phyloP scores from a whole-genome alignment of 2,888 invertebrate species.

The Trissoscelio sp. region DNA sequence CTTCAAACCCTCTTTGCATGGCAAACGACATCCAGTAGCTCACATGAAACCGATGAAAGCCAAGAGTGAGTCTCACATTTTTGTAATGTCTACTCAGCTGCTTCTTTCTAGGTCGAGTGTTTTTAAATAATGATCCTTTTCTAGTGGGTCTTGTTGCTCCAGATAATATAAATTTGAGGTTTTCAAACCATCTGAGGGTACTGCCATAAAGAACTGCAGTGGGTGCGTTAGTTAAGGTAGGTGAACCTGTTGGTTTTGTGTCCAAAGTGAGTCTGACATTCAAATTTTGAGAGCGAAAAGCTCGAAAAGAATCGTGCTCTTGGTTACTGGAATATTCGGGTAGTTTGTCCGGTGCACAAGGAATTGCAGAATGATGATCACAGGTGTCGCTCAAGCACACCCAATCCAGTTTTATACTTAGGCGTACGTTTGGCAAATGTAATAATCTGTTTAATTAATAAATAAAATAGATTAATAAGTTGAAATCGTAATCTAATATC shows the following conservation, averaged over 20 bases:
- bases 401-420: slow-evolving; percentile 95
- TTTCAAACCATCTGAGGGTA: slow-evolving; percentile 98
- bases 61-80: slow-evolving; percentile 93
- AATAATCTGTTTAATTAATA: no score
- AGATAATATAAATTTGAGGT: slow-evolving; percentile 95
- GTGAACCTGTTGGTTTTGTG: slow-evolving; percentile 86
- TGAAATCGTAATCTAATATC: no score
- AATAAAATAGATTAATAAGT: no score
- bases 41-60: slow-evolving; percentile 93
- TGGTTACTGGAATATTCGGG: slow-evolving; percentile 99
- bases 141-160: slow-evolving; percentile 97
- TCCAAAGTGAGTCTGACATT: slow-evolving; percentile 92
- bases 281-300: slow-evolving; percentile 93
- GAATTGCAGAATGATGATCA: slow-evolving; percentile 97
- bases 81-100: slow-evolving; percentile 97
- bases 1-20: slow-evolving; percentile 95
- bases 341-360: slow-evolving; percentile 97
- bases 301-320: slow-evolving; percentile 97
- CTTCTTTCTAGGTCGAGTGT: slow-evolving; percentile 92
- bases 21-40: slow-evolving; percentile 99
- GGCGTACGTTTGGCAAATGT: slow-evolving; percentile 94
- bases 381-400: slow-evolving; percentile 95
- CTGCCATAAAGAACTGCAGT: slow-evolving; percentile 95
- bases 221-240: slow-evolving; percentile 85
- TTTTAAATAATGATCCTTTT: slow-evolving; percentile 94